Base-by-base conservation (phyloP, 2,888 invertebrate species). In the Tortricodes alternella region DNA sequence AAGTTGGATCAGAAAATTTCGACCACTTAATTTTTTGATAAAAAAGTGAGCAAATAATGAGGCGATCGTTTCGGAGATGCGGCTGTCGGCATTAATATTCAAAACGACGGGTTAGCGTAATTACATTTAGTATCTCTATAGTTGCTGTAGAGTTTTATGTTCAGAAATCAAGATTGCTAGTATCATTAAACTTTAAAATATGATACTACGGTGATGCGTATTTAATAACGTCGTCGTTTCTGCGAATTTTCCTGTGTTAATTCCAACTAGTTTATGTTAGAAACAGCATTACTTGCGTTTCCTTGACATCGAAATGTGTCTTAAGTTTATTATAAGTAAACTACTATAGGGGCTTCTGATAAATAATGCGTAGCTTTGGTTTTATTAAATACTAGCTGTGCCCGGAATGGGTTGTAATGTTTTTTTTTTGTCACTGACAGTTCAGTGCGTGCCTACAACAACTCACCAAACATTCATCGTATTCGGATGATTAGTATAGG, bases 1-100 rank as follows among this genome's bases (percentile, higher is more conserved):
- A 70, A 71, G 70, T 79, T 67, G 77, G 80, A 83, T 80, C 80
- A 64, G 78, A 81, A 75, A n/a, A 83, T 77, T 73, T 70, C 58
- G 58, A 65, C 38, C 63, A 59, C 56, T 59, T 60, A 64, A 70
- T 70, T 73, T 74, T 73, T 66, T 43, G 63, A 58, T 62, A 65
- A 65, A 66, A 61, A 64, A 59, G 53, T 61, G 49, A 57, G 60
- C 65, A 68, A 73, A 70, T 71, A 73, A 72, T 66, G 66, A 70
- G 62, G 43, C 16, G 52, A 61, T 60, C 32, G 48, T 43, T 21
- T 46, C 38, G 34, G 50, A 61, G 58, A 59, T 53, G 60, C 46
- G 52, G 46, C 51, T 41, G 43, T 41, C 57, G 15, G 29, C 58
- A 59, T 63, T 63, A 62, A 63, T 63, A 63, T 63, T 63, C 62